Evolutionary conservation across 2,888 invertebrate species (phyloP).

Genomic region (Hirtodrosophila duncani): DNA sequence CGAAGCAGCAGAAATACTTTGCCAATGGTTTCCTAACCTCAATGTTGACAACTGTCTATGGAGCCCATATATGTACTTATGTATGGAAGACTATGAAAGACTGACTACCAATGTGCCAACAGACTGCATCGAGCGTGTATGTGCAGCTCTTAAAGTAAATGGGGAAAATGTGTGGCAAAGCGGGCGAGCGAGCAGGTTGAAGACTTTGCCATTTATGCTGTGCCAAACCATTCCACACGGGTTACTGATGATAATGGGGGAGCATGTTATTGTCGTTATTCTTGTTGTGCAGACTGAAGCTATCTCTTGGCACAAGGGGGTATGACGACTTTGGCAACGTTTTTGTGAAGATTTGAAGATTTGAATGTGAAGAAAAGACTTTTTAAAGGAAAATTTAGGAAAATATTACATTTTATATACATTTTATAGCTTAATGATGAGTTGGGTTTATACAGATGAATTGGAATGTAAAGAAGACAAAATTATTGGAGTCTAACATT

Average conservation of each 20-base stretch:
- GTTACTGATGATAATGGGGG: slow-evolving; percentile 19
- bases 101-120: not conserved
- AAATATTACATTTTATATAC: no score
- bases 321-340: not conserved
- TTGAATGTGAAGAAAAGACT: no score
- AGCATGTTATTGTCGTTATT: not conserved
- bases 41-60: slow-evolving; percentile 49
- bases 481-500: no score
- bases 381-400: no score
- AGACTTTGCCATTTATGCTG: slow-evolving; percentile 43
- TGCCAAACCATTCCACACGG: slow-evolving; percentile 26
- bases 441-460: no score
- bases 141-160: not conserved
- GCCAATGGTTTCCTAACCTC: slow-evolving; percentile 64
- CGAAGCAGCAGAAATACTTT: slow-evolving; percentile 24
- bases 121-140: not conserved
- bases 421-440: no score
- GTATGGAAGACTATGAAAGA: not conserved
- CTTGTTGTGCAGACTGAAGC: not conserved
- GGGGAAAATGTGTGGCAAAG: slow-evolving; percentile 42
- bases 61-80: slow-evolving; percentile 30
- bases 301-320: no score
- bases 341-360: no score
- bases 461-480: no score
- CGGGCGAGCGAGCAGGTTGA: slow-evolving; percentile 47